phyloP scores from a whole-genome alignment of 2,888 invertebrate genomes.

The Drosophila lutescens region DNA sequence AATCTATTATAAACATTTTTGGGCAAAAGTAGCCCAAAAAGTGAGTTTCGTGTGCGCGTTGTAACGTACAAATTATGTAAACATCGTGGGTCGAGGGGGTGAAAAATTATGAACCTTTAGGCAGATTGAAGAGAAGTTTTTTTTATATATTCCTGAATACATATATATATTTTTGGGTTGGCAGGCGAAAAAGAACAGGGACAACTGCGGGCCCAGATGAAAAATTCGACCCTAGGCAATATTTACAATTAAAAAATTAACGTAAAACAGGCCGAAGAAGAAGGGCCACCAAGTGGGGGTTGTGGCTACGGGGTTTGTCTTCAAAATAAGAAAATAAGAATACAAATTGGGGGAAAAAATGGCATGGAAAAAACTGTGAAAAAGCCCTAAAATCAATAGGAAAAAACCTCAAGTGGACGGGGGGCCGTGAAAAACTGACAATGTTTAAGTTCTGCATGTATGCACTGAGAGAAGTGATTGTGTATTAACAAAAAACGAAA shows the following conservation, averaged over 20 bases:
- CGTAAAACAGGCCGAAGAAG: slow-evolving; percentile 73
- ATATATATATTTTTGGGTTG: background rate
- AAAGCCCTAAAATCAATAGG: slow-evolving; percentile 75
- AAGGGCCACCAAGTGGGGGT: slow-evolving; percentile 14
- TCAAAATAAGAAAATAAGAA: background rate
- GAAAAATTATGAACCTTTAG: slow-evolving; percentile 71
- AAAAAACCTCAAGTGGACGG: slow-evolving; percentile 51
- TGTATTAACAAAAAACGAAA: no score
- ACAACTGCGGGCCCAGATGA: slow-evolving; percentile 61
- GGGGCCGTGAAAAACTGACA: slow-evolving; percentile 37
- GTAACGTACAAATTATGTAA: slow-evolving; percentile 80
- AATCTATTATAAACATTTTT: slow-evolving; percentile 68
- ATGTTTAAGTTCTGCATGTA: slow-evolving; percentile 13
- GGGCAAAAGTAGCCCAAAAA: slow-evolving; percentile 69
- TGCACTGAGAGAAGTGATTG: slow-evolving; percentile 9
- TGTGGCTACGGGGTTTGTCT: background rate
- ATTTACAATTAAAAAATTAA: slow-evolving; percentile 81
- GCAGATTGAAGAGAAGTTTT: slow-evolving; percentile 35
- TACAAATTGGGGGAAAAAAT: background rate
- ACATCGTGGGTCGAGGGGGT: slow-evolving; percentile 50
- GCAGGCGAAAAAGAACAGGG: slow-evolving; percentile 4
- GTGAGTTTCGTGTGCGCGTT: slow-evolving; percentile 70
- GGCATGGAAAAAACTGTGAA: slow-evolving; percentile 67
- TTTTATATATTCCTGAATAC: no score
- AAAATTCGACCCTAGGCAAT: slow-evolving; percentile 78